Conservation (phyloP, 2,113 vertebrate genomes). For the Rhabdomys dilectus region DNA sequence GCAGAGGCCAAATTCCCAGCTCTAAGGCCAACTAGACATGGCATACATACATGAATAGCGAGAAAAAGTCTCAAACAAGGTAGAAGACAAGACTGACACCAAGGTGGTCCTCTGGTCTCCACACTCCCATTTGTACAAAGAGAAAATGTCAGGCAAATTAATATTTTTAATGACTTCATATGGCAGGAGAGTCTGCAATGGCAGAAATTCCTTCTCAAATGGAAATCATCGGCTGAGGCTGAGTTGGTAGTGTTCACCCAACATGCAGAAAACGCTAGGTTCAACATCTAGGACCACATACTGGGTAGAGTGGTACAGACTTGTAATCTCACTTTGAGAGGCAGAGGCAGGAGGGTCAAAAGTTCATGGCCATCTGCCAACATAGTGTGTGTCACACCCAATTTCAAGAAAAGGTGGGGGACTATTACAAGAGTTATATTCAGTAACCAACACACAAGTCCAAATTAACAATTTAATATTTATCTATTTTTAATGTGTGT, state of each 20-base stretch:
- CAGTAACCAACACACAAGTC: conserved; percentile 3
- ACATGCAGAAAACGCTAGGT: not conserved
- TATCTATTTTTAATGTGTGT: not conserved
- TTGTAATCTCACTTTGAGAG: not conserved
- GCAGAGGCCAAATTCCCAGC: not conserved
- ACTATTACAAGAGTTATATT: not conserved
- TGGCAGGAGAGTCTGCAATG: not conserved
- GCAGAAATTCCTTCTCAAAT: conserved; percentile 25
- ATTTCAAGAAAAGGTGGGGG: not conserved
- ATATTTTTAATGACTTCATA: not conserved
- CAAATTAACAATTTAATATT: not conserved
- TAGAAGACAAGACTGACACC: not conserved
- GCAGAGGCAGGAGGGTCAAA: not conserved
- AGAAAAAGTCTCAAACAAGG: not conserved
- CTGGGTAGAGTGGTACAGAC: no score
- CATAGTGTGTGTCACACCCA: not conserved
- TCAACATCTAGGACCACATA: not conserved
- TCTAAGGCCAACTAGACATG: not conserved
- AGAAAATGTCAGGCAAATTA: not conserved
- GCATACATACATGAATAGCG: not conserved
- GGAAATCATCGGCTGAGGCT: no score
- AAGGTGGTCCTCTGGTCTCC: not conserved
- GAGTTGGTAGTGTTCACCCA: not conserved
- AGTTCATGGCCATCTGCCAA: not conserved
- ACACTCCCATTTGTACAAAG: not conserved